Base-by-base conservation (phyloP, 1,140 invertebrate genomes). In the Diorhabda carinulata region DNA sequence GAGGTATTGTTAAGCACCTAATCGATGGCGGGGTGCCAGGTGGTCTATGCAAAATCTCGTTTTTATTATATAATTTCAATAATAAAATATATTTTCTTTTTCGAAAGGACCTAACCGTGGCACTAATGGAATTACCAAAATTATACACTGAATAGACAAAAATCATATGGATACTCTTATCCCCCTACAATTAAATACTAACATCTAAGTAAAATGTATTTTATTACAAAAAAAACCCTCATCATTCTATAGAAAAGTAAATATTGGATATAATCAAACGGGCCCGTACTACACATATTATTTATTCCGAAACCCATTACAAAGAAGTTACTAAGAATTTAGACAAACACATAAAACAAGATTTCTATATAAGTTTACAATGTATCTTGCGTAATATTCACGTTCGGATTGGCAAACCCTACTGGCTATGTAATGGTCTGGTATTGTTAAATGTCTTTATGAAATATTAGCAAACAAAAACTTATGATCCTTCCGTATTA, bases 301-400 rank as follows among this genome's bases (percentile, higher is more conserved):
- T 68, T 71, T 68, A 71, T 71, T 71, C 64, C 61, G 45, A 71
- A 68, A 64, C 52, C 61, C 67, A 71, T 71, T 71, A 71, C 70
- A 71, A 71, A 68, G 66, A 71, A 68, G 61, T 68, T 67, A 43
- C 10, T 68, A 71, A 71, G 70, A 68, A 56, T 68, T 67, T 67
- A 52, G 25, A 61, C 45, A 71, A 71, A 71, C 66, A 71, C 62
- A 71, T 67, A 67, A 71, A 71, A 71, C 70, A 59, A 71, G 66
- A 64, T 68, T 64, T 71, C 60, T 52, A 52, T 68, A 68, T 68
- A 64, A 64, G 70, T 71, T 71, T 64, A 71, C 70, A 71, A 71
- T 71, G 70, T 71, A 71, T 58, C 66, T 71, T 57, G 68, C 67
- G 68, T 71, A 25, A 25, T 25, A 25, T 25, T 25, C 25, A 25